phyloP scores from a whole-genome alignment of 2,888 invertebrate genomes.

The Apotomis turbidana region DNA sequence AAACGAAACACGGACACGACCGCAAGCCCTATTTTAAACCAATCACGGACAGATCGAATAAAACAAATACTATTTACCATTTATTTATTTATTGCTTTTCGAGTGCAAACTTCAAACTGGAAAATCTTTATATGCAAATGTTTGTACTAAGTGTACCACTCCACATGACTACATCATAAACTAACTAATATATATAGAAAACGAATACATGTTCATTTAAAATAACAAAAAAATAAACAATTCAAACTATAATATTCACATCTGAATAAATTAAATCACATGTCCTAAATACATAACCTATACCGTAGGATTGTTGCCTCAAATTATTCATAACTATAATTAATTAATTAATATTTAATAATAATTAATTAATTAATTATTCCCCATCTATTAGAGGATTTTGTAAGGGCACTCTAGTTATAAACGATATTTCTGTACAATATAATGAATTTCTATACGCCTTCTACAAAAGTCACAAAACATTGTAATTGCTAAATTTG shows the following conservation, averaged over 20 bases:
- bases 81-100: slow-evolving; percentile 79
- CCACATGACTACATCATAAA: slow-evolving; percentile 62
- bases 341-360: too few relatives aligned
- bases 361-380: too few relatives aligned
- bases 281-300: slow-evolving; percentile 31
- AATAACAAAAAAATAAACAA: slow-evolving; percentile 48
- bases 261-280: slow-evolving; percentile 41
- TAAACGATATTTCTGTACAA: slow-evolving; percentile 7
- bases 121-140: slow-evolving; percentile 66
- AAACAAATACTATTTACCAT: slow-evolving; percentile 61
- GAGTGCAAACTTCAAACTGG: slow-evolving; percentile 72
- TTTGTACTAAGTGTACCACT: slow-evolving; percentile 80
- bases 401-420: slow-evolving; percentile 9
- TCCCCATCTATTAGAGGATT: neutral
- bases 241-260: slow-evolving; percentile 37
- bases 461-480: neutral
- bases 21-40: neutral
- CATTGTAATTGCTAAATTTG: slow-evolving; percentile 26
- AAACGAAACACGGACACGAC: too few relatives aligned
- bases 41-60: slow-evolving; percentile 43
- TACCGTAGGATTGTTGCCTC: slow-evolving; percentile 5
- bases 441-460: neutral
- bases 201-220: slow-evolving; percentile 53
- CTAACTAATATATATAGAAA: slow-evolving; percentile 50
- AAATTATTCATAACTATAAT: slow-evolving; percentile 9